Evolutionary conservation across 2,113 vertebrate genomes (phyloP).

Genomic region (Urocolius indicus): DNA sequence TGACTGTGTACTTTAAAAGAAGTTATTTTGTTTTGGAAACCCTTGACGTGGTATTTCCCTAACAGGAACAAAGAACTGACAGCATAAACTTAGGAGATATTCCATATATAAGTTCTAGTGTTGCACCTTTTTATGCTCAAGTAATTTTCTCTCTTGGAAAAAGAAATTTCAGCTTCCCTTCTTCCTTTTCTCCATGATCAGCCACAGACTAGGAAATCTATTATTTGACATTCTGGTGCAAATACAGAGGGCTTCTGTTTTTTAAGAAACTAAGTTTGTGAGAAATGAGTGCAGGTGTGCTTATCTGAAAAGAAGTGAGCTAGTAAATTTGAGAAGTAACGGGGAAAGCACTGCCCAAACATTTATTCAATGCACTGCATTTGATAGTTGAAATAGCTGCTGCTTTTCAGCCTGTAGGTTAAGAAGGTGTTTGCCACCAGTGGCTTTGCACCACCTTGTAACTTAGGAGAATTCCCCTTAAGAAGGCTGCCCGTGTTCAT

Average conservation of each 20-base stretch:
- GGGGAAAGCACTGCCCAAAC: background rate
- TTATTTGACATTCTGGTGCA: background rate
- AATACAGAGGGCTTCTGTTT: background rate
- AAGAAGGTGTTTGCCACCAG: background rate
- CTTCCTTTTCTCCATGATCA: background rate
- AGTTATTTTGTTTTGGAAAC: background rate
- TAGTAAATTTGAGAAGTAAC: constrained; percentile 20
- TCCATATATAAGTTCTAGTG: background rate
- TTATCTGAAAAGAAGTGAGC: background rate
- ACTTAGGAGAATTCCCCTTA: background rate
- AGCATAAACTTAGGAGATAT: background rate
- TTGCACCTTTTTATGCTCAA: background rate
- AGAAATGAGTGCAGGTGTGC: background rate
- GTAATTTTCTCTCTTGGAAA: background rate
- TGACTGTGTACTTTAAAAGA: background rate
- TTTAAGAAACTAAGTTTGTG: background rate
- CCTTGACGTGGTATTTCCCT: background rate
- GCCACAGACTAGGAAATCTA: background rate
- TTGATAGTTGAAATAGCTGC: background rate
- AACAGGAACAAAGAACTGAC: background rate
- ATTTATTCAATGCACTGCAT: background rate
- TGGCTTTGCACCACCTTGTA: background rate
- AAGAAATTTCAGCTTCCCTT: background rate
- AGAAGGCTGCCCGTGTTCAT: background rate
- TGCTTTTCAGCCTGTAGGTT: background rate